Base-by-base conservation (phyloP, 1,140 invertebrate species). In the Pantala flavescens region DNA sequence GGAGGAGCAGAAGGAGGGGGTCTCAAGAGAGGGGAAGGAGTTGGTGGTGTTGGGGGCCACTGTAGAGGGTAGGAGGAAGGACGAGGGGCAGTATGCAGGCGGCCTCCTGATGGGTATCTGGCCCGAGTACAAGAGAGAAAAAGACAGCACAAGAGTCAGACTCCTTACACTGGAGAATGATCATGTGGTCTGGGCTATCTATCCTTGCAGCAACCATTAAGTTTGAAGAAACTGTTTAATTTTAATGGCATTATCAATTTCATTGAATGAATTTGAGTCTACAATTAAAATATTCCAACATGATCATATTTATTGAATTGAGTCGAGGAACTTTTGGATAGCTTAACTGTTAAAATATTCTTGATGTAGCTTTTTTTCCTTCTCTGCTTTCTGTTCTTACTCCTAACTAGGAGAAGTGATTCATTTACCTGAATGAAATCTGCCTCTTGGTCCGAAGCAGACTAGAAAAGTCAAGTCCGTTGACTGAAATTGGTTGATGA, bases 11-110 rank as follows among this genome's bases (percentile, higher is more conserved):
- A 49, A 3, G 19, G 19, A 16, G 23, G 21, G 28, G 28, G 23
- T 16, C 23, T 1, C 16, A 24, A n/a, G 23, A 42, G 70, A 70
- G 73, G 23, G 19, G 16, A 43, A 21, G 23, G 14, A 7, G 42
- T 70, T 73, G 21, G 71, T 28, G 36, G 71, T 23, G 42, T 23
- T 42, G 73, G n/a, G n/a, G 73, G 23, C 23, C 71, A 36, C 43
- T 72, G 28, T 36, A 24, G 36, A 0, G 71, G 71, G 74, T 63
- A 63, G n/a, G 49, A 63, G 3, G 73, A 19, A 12, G 74, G 74
- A 5, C n/a, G 19, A 14, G 74, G 24, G 43, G 70, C 71, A 72
- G 71, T 49, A 21, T 42, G 23, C 16, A 73, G 74, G 16, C 75
- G 75, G 23, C 75, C 73, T 63, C 49, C 49, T 21, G 49, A 7